Conservation (phyloP, 2,113 vertebrate genomes). For the Tamias sibiricus region DNA sequence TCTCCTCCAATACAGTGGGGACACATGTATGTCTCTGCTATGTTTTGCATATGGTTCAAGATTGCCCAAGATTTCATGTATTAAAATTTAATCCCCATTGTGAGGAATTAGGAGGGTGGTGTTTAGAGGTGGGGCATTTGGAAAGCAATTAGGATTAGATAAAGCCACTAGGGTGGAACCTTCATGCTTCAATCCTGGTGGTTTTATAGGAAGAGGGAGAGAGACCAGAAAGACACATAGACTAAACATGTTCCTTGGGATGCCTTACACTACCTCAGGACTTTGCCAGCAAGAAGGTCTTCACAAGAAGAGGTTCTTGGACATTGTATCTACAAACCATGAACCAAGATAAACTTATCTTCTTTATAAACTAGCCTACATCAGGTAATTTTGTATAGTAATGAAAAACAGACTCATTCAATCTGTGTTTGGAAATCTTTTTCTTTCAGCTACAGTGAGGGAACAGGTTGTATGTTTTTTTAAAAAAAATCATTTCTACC, state of each 20-base stretch:
- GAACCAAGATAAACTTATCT: not conserved
- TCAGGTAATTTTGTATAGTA: not conserved
- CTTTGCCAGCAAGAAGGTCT: not conserved
- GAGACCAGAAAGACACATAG: not conserved
- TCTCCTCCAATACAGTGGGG: not conserved
- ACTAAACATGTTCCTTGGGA: too few relatives aligned
- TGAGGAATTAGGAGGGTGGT: not conserved
- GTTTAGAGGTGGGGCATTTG: not conserved
- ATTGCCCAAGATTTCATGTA: not conserved
- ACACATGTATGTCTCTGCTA: rapidly evolving
- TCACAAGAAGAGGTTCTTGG: not conserved
- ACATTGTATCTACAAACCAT: not conserved
- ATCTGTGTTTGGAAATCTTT: not conserved
- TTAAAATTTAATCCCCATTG: not conserved
- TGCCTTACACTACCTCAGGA: not conserved
- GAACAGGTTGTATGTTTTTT: not conserved
- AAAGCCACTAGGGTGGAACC: not conserved
- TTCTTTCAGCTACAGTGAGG: not conserved
- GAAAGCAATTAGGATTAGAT: not conserved
- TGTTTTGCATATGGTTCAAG: not conserved
- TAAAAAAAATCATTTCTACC: not conserved
- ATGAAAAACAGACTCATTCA: not conserved
- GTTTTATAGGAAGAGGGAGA: not conserved
- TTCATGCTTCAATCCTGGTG: not conserved
- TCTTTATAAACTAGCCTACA: not conserved